These are phyloP conservation scores for Aphaenogaster ashmeadi DNA, from an alignment of 1,140 invertebrate genomes.

Conservation along the genomic window DNA sequence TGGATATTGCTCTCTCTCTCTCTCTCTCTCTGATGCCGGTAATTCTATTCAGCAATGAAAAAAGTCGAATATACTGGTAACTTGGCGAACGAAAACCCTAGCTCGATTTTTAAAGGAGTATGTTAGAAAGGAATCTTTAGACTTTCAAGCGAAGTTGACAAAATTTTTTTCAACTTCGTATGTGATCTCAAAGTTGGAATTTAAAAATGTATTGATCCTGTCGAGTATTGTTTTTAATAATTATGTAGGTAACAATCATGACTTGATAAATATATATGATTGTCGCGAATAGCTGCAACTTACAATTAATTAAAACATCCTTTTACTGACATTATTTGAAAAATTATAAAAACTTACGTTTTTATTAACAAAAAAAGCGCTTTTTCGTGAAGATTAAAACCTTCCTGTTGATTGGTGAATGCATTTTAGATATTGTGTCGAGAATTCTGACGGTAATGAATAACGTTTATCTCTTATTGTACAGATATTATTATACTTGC, in stretches of 20 bases:
- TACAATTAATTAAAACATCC: background rate
- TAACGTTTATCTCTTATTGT: background rate
- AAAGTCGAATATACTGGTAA: background rate
- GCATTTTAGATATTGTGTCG: background rate
- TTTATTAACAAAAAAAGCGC: background rate
- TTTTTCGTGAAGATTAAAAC: background rate
- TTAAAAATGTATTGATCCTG: background rate
- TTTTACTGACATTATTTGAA: background rate
- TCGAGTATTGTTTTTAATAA: background rate
- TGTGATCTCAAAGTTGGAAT: background rate
- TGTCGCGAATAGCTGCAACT: background rate
- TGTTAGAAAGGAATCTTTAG: background rate
- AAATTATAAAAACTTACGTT: background rate
- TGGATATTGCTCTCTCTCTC: no score
- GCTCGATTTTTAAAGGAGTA: background rate
- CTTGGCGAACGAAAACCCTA: background rate
- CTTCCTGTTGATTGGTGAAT: background rate
- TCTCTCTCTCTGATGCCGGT: no score
- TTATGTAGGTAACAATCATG: background rate
- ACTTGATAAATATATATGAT: background rate
- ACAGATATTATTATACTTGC: background rate
- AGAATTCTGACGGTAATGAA: background rate
- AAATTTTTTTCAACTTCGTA: background rate
- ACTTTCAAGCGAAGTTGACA: background rate
- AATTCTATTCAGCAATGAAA: background rate